Conservation (phyloP, 1,140 invertebrate species). For the Brachionus asplanchnoidis region DNA sequence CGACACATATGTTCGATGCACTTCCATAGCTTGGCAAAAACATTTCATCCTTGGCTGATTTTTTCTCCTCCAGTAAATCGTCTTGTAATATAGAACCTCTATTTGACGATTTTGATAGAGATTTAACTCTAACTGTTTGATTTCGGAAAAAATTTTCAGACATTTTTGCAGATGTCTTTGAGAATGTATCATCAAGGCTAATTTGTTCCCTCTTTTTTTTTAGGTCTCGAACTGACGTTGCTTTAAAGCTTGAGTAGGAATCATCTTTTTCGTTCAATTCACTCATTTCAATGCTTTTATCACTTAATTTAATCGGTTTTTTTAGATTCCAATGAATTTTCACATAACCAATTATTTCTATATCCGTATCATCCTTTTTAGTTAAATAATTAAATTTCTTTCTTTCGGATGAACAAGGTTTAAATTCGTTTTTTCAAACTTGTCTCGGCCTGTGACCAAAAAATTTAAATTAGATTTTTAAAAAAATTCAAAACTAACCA, state of each 20-base stretch:
- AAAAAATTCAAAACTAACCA: too few species aligned
- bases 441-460: too few species aligned
- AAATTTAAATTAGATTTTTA: too few species aligned
- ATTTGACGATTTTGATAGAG: not conserved
- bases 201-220: slow-evolving; percentile 19
- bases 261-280: not conserved
- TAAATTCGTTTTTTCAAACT: too few species aligned
- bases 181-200: slow-evolving; percentile 22
- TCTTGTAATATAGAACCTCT: not conserved
- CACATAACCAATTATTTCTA: slow-evolving; percentile 7
- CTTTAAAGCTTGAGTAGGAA: slow-evolving; percentile 16
- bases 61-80: not conserved
- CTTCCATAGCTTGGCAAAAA: slow-evolving; percentile 39
- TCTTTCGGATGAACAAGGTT: too few species aligned
- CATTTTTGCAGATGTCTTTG: not conserved
- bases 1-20: not conserved
- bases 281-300: not conserved
- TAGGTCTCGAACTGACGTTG: not conserved
- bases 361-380: not conserved
- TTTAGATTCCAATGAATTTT: slow-evolving; percentile 39
- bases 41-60: not conserved
- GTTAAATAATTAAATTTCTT: not conserved
- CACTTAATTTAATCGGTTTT: slow-evolving; percentile 25
- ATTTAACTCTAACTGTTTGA: slow-evolving; percentile 37
- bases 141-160: not conserved